phyloP scores from a whole-genome alignment of 2,113 vertebrate genomes.

The Taxidea taxus region DNA sequence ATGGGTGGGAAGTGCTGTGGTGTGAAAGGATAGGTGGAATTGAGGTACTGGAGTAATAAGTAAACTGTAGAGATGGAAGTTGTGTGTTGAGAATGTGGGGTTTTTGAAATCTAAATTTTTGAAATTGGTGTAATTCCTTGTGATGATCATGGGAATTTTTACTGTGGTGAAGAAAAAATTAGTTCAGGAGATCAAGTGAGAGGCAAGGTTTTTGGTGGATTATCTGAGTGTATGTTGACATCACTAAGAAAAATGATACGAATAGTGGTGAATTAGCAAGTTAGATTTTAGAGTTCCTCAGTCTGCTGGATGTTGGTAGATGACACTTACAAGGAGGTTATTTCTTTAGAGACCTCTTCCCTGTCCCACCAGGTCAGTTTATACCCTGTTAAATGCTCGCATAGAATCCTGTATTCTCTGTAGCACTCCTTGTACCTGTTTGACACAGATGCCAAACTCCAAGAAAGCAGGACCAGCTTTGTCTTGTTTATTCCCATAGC shows the following conservation, averaged over 20 bases:
- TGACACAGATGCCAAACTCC: neutral
- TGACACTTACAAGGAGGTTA: neutral
- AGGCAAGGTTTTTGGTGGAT: neutral
- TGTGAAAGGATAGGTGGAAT: neutral
- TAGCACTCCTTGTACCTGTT: neutral
- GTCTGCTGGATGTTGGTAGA: neutral
- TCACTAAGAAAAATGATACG: neutral
- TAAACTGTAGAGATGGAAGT: neutral
- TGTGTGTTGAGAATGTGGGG: neutral
- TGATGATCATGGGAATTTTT: neutral
- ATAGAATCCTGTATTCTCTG: neutral
- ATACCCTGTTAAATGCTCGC: neutral
- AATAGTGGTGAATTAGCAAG: neutral
- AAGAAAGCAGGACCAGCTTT: neutral
- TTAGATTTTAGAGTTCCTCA: neutral
- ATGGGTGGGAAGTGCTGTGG: neutral
- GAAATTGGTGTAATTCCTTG: neutral
- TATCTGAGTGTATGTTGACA: neutral
- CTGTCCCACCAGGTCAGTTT: neutral
- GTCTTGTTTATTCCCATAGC: neutral
- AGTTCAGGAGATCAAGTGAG: neutral
- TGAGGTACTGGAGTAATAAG: neutral
- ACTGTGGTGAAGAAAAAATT: neutral
- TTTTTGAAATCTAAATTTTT: conserved; percentile 17
- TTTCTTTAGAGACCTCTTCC: neutral